Evolutionary conservation across 1,140 invertebrate species (phyloP).

Genomic region (Lasioglossum albipes): DNA sequence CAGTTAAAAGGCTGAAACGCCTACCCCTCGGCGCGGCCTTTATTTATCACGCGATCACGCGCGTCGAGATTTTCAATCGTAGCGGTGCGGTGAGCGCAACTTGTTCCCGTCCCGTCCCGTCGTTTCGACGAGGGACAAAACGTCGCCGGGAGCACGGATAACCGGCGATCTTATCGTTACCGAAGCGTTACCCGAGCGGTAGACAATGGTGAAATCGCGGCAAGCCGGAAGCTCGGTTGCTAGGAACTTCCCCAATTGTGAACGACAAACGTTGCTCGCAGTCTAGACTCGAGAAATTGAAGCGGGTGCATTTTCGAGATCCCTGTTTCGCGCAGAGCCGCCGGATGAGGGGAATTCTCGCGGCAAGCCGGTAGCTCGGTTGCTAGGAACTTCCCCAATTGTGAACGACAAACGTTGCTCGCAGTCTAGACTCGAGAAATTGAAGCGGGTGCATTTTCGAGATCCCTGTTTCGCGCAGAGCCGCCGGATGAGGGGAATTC

Average conservation of each 20-base stretch:
- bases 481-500: no score
- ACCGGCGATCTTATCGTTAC: no score
- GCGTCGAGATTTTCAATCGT: neutral
- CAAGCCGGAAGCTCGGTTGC: neutral
- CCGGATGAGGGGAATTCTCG: neutral
- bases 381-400: neutral
- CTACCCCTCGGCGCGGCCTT: neutral
- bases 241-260: neutral
- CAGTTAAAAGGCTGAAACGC: conserved; percentile 38
- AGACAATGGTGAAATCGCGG: neutral
- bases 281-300: no score
- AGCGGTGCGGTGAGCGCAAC: no score
- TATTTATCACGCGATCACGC: neutral
- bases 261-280: no score
- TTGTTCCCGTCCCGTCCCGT: neutral
- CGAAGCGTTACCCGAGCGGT: no score
- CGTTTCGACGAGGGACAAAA: neutral
- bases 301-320: no score
- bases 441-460: no score
- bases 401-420: no score
- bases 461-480: no score
- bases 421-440: no score
- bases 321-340: no score
- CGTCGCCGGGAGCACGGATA: neutral
- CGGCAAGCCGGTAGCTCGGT: neutral